Conservation (phyloP, 2,888 invertebrate species). For the Altica lythri region DNA sequence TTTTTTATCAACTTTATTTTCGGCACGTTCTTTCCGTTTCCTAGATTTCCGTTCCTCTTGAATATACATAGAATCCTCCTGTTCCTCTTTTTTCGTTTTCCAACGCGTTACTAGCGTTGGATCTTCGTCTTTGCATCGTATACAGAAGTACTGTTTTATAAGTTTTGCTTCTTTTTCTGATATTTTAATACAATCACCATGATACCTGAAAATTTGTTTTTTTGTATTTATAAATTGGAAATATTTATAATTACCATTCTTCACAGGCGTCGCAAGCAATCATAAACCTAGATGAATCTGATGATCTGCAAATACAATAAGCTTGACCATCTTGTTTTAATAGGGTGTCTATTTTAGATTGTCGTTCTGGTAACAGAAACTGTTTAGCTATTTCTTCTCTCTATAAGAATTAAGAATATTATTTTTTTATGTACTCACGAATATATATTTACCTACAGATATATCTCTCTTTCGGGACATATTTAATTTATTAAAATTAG, state of each 20-base stretch:
- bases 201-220: constrained; percentile 64
- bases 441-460: constrained; percentile 33
- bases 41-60: constrained; percentile 48
- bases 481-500: constrained; percentile 12
- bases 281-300: constrained; percentile 95
- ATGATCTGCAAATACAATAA: constrained; percentile 93
- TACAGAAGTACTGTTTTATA: constrained; percentile 93
- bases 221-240: neutral
- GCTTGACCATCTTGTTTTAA: constrained; percentile 89
- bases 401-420: constrained; percentile 52
- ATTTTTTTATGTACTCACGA: neutral
- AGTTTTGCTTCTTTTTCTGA: constrained; percentile 91
- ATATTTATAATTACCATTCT: constrained; percentile 74
- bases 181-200: constrained; percentile 95
- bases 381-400: constrained; percentile 90
- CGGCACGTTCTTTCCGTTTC: constrained; percentile 50
- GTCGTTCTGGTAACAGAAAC: constrained; percentile 85
- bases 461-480: constrained; percentile 43
- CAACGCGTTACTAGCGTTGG: constrained; percentile 70
- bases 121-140: constrained; percentile 82
- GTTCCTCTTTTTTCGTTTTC: constrained; percentile 51
- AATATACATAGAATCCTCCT: constrained; percentile 27
- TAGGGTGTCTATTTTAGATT: constrained; percentile 86
- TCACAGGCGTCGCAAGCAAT: constrained; percentile 97
- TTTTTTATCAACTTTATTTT: constrained; percentile 56